phyloP scores from a whole-genome alignment of 2,797 vertebrate species.

The Intellagama lesueurii region DNA sequence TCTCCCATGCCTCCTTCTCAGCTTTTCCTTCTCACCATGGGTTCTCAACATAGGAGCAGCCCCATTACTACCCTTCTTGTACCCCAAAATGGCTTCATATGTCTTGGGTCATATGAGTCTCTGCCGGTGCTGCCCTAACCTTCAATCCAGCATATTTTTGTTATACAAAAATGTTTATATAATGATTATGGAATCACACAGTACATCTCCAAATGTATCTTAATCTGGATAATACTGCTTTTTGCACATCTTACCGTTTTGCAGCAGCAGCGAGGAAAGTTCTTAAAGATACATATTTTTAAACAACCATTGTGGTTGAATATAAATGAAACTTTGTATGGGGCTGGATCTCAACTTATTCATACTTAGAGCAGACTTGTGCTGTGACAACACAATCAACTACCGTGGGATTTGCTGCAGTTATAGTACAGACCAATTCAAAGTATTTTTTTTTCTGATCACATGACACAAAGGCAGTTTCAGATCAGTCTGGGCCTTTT shows the following conservation, averaged over 20 bases:
- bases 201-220: not conserved
- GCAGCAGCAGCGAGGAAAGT: not conserved
- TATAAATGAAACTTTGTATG: not conserved
- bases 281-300: not conserved
- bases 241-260: not conserved
- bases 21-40: not conserved
- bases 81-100: not conserved
- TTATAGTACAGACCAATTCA: too few relatives aligned
- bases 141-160: not conserved
- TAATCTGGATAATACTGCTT: not conserved
- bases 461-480: too few relatives aligned
- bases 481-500: too few relatives aligned
- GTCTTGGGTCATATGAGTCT: too few relatives aligned
- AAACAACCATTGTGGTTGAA: not conserved
- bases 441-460: too few relatives aligned
- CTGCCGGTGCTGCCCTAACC: not conserved
- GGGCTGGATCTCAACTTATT: not conserved
- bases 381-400: too few relatives aligned
- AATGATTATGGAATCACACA: not conserved
- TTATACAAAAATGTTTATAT: not conserved
- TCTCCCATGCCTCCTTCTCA: too few relatives aligned
- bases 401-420: too few relatives aligned
- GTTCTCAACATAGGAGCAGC: not conserved
- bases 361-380: not conserved
- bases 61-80: not conserved